Percentiles rank a stretch among this genome's conserved stretches.
phyloP scores from a whole-genome alignment of 2,113 vertebrate species.

The Fulmarus glacialis region DNA sequence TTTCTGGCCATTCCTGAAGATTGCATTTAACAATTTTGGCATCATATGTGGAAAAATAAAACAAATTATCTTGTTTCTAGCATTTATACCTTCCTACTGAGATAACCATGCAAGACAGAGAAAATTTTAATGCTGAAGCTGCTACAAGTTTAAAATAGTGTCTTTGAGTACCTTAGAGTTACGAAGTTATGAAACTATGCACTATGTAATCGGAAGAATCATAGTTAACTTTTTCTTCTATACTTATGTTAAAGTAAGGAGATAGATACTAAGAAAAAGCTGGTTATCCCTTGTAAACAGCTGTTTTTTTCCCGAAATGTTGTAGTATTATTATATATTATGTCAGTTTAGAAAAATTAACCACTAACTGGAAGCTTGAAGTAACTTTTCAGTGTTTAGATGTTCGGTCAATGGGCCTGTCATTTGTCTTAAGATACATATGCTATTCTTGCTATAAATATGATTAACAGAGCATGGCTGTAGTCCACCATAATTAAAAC shows the following conservation, averaged over 20 bases:
- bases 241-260: neutral
- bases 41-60: neutral
- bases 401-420: neutral
- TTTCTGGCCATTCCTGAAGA: neutral
- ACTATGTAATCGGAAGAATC: neutral
- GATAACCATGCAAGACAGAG: neutral
- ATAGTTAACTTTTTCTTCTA: neutral
- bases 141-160: neutral
- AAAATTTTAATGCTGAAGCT: neutral
- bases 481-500: neutral
- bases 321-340: neutral
- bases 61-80: neutral
- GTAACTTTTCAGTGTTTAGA: neutral
- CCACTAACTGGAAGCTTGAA: neutral
- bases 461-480: neutral
- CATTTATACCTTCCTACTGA: neutral
- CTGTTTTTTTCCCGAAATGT: fast-evolving
- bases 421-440: neutral
- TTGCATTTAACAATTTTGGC: neutral
- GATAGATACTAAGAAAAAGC: neutral
- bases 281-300: neutral
- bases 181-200: neutral
- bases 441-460: neutral
- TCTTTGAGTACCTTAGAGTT: neutral
- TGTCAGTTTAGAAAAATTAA: neutral